Conservation (phyloP, 2,797 vertebrate species). For the Hippopotamyrus pictus region DNA sequence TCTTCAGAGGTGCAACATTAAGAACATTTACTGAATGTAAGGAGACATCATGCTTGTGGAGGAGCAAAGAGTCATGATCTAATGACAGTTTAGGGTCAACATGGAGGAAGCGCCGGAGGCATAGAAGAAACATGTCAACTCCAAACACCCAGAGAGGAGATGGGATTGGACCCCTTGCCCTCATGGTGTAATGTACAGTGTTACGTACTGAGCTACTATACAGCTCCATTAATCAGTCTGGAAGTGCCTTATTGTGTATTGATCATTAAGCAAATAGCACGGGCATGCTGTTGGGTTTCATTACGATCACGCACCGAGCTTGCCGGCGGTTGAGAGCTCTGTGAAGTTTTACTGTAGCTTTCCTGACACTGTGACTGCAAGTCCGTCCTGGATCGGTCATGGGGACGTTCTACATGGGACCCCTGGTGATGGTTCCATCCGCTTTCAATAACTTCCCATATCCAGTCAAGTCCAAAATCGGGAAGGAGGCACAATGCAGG, state of each 20-base stretch:
- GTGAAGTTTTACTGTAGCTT: not conserved
- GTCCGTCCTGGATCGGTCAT: not conserved
- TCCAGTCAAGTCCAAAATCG: not conserved
- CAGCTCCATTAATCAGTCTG: not conserved
- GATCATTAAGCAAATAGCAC: not conserved
- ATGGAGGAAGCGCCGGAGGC: not conserved
- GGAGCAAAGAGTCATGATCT: not conserved
- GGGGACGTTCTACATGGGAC: not conserved
- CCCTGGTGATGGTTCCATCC: not conserved
- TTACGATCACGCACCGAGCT: not conserved
- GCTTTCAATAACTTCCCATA: not conserved
- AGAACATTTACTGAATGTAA: not conserved
- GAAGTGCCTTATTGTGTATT: not conserved
- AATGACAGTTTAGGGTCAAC: not conserved
- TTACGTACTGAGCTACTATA: not conserved
- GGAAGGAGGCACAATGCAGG: not conserved
- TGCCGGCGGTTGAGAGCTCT: not conserved
- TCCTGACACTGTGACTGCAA: not conserved
- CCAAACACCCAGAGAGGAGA: not conserved
- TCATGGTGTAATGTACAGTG: not conserved
- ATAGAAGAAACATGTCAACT: not conserved
- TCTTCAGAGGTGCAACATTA: not conserved
- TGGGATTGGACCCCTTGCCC: not conserved
- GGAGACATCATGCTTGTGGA: not conserved
- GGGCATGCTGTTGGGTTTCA: not conserved